A percentile compares a stretch with the other conserved stretches of the same genome.
phyloP scores from a whole-genome alignment of 2,113 vertebrate genomes.

The Deroptyus accipitrinus region DNA sequence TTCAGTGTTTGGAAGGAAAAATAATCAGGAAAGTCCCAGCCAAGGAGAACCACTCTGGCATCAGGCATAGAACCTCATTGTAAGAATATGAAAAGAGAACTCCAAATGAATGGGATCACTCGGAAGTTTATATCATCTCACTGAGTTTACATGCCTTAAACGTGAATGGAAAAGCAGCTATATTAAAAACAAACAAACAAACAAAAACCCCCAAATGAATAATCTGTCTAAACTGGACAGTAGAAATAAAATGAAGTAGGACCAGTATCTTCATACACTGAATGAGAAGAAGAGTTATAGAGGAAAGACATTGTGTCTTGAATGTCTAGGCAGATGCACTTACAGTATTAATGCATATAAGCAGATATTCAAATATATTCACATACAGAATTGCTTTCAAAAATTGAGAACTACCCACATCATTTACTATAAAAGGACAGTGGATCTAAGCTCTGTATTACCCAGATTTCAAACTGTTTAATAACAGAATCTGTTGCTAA shows the following conservation, averaged over 20 bases:
- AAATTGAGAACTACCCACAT: background rate
- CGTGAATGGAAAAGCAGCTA: background rate
- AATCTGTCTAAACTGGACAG: background rate
- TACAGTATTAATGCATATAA: background rate
- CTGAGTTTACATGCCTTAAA: background rate
- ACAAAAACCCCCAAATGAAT: background rate
- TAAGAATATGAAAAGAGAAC: background rate
- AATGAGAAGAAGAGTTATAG: background rate
- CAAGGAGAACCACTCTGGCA: background rate
- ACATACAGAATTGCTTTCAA: background rate
- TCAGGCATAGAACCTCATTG: background rate
- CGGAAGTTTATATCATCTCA: background rate
- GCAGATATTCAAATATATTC: background rate
- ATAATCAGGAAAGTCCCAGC: background rate
- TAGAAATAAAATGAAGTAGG: background rate
- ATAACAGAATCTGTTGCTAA: slow-evolving; percentile 27
- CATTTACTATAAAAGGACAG: slow-evolving; percentile 7
- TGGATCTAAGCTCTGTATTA: background rate
- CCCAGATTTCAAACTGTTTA: background rate
- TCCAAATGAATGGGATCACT: background rate
- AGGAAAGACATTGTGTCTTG: background rate
- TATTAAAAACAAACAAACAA: too few relatives aligned
- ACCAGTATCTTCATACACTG: background rate
- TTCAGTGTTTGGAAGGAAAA: background rate
- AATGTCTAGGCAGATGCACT: background rate